Conservation (phyloP, 2,113 vertebrate species). For the Embiotoca jacksoni region DNA sequence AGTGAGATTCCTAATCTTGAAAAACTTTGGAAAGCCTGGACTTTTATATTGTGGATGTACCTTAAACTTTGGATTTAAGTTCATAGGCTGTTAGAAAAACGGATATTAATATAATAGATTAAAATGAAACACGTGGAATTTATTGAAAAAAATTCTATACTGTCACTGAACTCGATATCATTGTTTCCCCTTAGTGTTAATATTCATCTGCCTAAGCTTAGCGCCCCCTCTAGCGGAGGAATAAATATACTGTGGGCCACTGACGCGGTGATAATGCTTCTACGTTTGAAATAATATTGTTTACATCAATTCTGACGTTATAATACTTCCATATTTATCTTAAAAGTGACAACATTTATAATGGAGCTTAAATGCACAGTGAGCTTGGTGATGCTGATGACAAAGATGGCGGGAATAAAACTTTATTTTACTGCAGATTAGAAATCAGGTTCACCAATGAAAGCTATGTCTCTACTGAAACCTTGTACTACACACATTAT, state of each 20-base stretch:
- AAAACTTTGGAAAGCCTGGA: background rate
- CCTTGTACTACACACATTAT: too few relatives aligned
- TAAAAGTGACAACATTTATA: background rate
- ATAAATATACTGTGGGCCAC: background rate
- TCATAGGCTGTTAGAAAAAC: background rate
- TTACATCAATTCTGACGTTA: background rate
- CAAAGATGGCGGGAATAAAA: background rate
- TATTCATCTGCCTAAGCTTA: constrained; percentile 9
- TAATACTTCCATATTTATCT: too few relatives aligned
- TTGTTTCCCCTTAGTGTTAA: background rate
- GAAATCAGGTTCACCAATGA: too few relatives aligned
- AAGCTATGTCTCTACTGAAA: too few relatives aligned
- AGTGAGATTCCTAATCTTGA: background rate
- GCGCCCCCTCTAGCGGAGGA: constrained; percentile 71
- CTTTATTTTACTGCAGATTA: too few relatives aligned
- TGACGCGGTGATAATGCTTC: background rate
- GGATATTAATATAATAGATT: background rate
- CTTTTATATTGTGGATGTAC: background rate
- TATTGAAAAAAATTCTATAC: background rate
- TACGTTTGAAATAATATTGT: background rate
- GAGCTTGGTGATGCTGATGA: background rate
- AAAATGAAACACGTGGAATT: background rate
- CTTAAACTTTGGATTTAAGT: background rate
- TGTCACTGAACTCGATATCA: background rate
- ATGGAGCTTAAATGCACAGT: background rate